Percentiles rank a stretch among this genome's conserved stretches.
Conservation (phyloP, 1,140 invertebrate genomes). For the Trichomalopsis sarcophagae region DNA sequence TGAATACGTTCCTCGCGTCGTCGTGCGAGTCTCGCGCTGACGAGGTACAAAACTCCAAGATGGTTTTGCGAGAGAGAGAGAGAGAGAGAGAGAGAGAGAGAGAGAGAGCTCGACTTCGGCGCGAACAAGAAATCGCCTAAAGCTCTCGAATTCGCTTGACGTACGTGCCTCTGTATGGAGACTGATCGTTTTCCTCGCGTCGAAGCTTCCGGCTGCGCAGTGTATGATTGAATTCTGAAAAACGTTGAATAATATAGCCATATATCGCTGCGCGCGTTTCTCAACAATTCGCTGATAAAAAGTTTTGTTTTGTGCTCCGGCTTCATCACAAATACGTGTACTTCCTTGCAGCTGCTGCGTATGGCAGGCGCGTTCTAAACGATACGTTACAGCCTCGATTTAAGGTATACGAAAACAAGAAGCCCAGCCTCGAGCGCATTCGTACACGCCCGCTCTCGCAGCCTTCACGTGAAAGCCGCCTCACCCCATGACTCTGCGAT, state of each 20-base stretch:
- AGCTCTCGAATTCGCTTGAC: neutral
- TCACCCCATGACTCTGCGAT: conserved; percentile 2
- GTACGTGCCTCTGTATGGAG: too few relatives aligned
- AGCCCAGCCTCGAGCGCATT: neutral
- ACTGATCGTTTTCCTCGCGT: too few relatives aligned
- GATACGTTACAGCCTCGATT: neutral
- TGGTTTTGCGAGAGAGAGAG: neutral
- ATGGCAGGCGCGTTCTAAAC: neutral
- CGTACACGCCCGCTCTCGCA: neutral
- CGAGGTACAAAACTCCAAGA: neutral
- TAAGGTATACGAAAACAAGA: neutral
- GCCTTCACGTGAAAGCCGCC: neutral
- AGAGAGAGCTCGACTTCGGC: neutral
- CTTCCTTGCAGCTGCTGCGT: neutral
- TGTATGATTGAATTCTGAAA: too few relatives aligned
- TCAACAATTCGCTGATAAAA: too few relatives aligned
- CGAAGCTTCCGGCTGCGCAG: too few relatives aligned
- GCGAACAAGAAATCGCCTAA: conserved; percentile 4
- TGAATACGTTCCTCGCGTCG: neutral
- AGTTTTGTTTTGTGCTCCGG: neutral
- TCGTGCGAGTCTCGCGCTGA: too few relatives aligned
- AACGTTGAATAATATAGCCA: too few relatives aligned
- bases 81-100: too few relatives aligned
- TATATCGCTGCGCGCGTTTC: too few relatives aligned
- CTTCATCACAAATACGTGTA: neutral